A percentile compares a stretch with the other conserved stretches of the same genome.
These are phyloP conservation scores for Ceyx melanurus DNA, from an alignment of 2,113 vertebrate genomes.

Conservation along the genomic window DNA sequence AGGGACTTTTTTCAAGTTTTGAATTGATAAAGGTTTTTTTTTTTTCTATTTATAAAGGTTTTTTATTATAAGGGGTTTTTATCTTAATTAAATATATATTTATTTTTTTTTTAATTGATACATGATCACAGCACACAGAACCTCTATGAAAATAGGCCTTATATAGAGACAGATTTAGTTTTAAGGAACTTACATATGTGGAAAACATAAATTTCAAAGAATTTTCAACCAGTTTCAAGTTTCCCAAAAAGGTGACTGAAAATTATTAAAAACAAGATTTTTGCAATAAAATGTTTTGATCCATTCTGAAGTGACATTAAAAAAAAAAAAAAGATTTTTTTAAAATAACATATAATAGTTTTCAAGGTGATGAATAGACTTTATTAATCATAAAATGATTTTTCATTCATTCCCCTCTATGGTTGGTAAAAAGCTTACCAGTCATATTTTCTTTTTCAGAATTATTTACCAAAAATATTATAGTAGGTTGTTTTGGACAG, in stretches of 20 bases:
- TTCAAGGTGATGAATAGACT: not conserved
- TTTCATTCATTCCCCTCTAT: not conserved
- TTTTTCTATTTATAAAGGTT: too few species aligned
- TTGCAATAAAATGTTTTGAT: not conserved
- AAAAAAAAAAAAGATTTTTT: not conserved
- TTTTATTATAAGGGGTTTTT: too few species aligned
- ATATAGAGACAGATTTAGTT: not conserved
- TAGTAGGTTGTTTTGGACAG: not conserved
- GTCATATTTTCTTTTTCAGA: not conserved
- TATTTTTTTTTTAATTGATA: not conserved
- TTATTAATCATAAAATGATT: not conserved
- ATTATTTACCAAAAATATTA: not conserved
- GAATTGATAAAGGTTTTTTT: too few species aligned
- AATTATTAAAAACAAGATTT: not conserved
- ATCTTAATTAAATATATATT: too few species aligned
- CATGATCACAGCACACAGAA: not conserved
- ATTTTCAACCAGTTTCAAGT: not conserved
- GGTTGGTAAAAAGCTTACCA: not conserved
- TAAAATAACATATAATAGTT: not conserved
- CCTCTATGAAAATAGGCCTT: not conserved
- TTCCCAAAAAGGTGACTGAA: not conserved
- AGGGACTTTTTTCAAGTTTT: rapidly evolving
- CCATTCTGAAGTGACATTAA: not conserved
- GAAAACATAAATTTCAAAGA: not conserved
- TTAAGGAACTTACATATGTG: not conserved